Evolutionary conservation across 37 sponge, comb jelly and placozoan genomes (phyloP), one percentile per base, ranked within the genome.

Genomic region (Chondrilla cf. caribensis): DNA sequence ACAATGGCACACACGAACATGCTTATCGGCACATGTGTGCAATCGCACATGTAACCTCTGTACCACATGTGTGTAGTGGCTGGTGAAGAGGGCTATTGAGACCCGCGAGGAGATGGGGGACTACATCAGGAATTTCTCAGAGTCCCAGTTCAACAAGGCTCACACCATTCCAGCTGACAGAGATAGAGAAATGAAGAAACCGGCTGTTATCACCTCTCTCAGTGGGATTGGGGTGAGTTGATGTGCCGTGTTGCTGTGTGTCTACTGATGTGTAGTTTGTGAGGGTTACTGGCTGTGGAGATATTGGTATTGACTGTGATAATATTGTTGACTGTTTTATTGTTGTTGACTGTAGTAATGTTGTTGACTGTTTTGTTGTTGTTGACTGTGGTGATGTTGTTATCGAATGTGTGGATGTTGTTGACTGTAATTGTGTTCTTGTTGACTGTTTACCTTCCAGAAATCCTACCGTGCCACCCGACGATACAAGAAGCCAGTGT

Each of bases 101-200:
- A 95, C 97, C 0, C 83, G 90, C 42, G 94, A 95, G 66, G 99
- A 98, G 80, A 91, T 93, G 88, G 94, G 97, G 6, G 92, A 98
- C 64, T 87, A 85, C 75, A 93, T 95, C 41, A 55, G 96, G 18
- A 78, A 86, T 21, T 94, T 88, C 86, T 96, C 97, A 35, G 97
- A 89, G 84, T 89, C 83, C 9, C 91, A 94, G 80, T 96, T 91
- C 82, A 81, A 57, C 84, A 92, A 86, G 82, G 35, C 79, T 15
- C 93, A 95, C 77, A 47, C 31, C 2, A 86, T 90, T 8, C 90
- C 95, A 25, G 83, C 85, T 80, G 95, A 91, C 29, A 47, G 35
- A 19, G 66, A 78, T 17, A 25, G 17, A 4, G 37, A 18, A 17
- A n/a, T 24, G 41, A 73, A 39, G 44, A 73, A 73, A 43, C 38